Percentiles rank a stretch among this genome's conserved stretches.
phyloP scores from a whole-genome alignment of 2,113 vertebrate species.

The Progne subis region DNA sequence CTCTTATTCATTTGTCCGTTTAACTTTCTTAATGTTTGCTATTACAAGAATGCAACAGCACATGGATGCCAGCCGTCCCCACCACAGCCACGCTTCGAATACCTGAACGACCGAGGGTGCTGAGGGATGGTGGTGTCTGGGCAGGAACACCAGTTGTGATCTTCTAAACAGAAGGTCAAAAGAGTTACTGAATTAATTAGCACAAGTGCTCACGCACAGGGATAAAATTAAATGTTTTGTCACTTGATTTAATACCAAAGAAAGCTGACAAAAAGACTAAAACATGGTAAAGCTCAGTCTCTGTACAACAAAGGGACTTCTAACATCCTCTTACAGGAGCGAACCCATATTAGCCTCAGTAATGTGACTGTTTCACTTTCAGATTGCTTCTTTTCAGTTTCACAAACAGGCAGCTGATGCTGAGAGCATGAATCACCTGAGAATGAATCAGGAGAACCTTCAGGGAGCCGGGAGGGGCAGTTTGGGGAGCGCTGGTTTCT shows the following conservation, averaged over 20 bases:
- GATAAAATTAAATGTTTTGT: constrained; percentile 20
- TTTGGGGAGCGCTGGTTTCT: rapidly evolving
- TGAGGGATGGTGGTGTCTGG: not conserved
- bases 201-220: not conserved
- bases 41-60: constrained; percentile 55
- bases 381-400: not conserved
- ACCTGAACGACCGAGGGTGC: not conserved
- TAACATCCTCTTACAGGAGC: not conserved
- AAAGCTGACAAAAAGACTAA: not conserved
- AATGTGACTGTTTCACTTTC: not conserved
- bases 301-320: not conserved
- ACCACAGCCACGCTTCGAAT: not conserved
- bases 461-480: rapidly evolving
- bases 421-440: not conserved
- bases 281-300: not conserved
- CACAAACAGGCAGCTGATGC: not conserved
- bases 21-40: constrained; percentile 68
- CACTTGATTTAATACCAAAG: not conserved
- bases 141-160: not conserved
- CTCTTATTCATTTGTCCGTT: constrained; percentile 66
- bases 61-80: constrained; percentile 11
- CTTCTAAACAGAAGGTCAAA: constrained; percentile 1
- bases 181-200: constrained; percentile 37
- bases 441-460: not conserved
- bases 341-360: not conserved